Percentiles rank a stretch among this genome's conserved stretches.
These are phyloP conservation scores for Macheiramphus alcinus DNA, from an alignment of 2,113 vertebrate species.

Conservation along the genomic window DNA sequence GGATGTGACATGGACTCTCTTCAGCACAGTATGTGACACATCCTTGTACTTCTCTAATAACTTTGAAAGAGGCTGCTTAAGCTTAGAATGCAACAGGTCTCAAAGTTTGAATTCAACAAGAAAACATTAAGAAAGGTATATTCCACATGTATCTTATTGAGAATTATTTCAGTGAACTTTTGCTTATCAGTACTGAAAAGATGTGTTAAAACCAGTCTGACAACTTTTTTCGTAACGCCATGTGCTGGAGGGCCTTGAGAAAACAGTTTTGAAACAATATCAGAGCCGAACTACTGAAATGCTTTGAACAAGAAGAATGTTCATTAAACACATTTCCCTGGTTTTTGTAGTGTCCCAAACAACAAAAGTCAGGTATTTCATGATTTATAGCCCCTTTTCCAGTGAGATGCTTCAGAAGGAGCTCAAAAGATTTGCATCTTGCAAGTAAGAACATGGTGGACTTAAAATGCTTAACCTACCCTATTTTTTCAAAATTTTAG, in stretches of 20 bases:
- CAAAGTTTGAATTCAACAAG: background rate
- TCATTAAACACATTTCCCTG: constrained; percentile 12
- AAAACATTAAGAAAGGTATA: constrained; percentile 5
- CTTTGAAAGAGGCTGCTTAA: background rate
- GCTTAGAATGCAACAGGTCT: background rate
- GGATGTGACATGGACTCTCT: constrained; percentile 47
- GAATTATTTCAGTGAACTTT: constrained; percentile 64
- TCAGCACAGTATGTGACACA: constrained; percentile 3
- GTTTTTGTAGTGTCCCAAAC: background rate
- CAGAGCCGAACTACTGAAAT: constrained; percentile 48
- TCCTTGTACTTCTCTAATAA: background rate
- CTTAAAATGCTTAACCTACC: background rate
- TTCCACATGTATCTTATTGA: constrained; percentile 39
- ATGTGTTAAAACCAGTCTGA: constrained; percentile 80
- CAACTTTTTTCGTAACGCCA: constrained; percentile 68
- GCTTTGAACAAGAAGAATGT: constrained; percentile 45
- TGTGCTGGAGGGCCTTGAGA: constrained; percentile 71
- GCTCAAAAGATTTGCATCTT: background rate
- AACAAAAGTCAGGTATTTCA: constrained; percentile 6
- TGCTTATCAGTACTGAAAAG: constrained; percentile 75
- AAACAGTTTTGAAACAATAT: constrained; percentile 72
- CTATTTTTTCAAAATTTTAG: background rate
- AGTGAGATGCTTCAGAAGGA: background rate
- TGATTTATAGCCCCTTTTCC: background rate
- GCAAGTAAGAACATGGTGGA: constrained; percentile 9